phyloP scores from a whole-genome alignment of 2,797 vertebrate genomes.

The Platalea minor region DNA sequence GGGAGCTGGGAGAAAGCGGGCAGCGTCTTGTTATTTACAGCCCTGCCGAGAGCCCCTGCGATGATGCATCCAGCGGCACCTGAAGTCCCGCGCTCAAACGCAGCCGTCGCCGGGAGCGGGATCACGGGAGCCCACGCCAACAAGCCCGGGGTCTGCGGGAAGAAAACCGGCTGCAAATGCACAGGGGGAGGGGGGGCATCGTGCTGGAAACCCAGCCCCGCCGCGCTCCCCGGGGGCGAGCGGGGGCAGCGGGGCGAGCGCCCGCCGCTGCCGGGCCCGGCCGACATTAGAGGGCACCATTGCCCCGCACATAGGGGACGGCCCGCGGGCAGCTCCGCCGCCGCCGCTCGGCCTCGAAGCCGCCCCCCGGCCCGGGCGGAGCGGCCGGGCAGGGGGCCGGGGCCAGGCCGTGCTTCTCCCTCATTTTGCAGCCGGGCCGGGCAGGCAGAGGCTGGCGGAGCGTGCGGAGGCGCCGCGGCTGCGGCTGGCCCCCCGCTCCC shows the following conservation, averaged over 20 bases:
- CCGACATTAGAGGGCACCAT: slow-evolving; percentile 63
- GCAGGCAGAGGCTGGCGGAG: not conserved
- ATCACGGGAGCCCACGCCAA: not conserved
- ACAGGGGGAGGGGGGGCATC: rapidly evolving
- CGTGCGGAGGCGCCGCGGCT: not conserved
- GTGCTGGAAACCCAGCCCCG: not conserved
- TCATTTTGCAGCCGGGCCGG: not conserved
- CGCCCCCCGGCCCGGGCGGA: too few species aligned
- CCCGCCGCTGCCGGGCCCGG: not conserved
- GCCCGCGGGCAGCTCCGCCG: not conserved
- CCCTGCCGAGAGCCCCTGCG: not conserved
- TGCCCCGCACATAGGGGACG: not conserved
- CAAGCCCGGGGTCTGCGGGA: rapidly evolving
- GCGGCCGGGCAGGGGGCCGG: not conserved
- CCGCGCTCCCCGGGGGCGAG: not conserved
- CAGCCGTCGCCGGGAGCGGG: not conserved
- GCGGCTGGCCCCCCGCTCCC: not conserved
- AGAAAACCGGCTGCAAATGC: not conserved
- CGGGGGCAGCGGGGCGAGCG: not conserved
- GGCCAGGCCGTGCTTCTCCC: not conserved
- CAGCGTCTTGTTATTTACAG: rapidly evolving
- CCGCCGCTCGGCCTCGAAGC: not conserved
- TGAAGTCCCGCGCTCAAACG: not conserved
- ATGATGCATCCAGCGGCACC: rapidly evolving
- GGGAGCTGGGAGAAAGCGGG: rapidly evolving